A percentile compares a stretch with the other conserved stretches of the same genome.
phyloP scores from a whole-genome alignment of 2,113 vertebrate genomes.

The Mormyrus lacerda region DNA sequence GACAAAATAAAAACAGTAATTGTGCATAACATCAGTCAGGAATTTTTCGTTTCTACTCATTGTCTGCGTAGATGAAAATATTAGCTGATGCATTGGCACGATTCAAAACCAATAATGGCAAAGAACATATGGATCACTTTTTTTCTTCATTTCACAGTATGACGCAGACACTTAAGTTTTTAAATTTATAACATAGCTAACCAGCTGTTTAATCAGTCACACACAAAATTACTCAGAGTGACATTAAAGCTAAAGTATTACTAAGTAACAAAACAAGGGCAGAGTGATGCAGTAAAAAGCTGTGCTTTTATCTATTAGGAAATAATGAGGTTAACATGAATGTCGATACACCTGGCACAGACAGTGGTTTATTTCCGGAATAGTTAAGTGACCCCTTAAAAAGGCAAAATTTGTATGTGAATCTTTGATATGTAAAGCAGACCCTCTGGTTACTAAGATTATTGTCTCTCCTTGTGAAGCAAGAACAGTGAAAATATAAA shows the following conservation, averaged over 20 bases:
- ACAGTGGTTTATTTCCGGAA: not conserved
- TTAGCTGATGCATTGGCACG: not conserved
- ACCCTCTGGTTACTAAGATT: constrained; percentile 15
- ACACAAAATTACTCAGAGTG: not conserved
- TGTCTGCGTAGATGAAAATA: not conserved
- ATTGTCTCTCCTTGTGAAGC: not conserved
- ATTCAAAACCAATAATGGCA: not conserved
- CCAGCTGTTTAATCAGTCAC: not conserved
- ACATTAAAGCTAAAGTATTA: not conserved
- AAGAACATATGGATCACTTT: not conserved
- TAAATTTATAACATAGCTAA: not conserved
- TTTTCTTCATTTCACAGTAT: not conserved
- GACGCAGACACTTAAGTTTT: not conserved
- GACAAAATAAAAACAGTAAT: not conserved
- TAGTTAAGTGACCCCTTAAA: not conserved
- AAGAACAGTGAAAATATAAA: not conserved
- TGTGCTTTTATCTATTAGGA: not conserved
- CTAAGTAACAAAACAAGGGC: not conserved
- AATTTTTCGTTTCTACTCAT: not conserved
- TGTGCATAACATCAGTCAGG: not conserved
- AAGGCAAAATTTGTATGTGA: not conserved
- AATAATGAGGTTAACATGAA: not conserved
- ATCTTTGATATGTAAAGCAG: constrained; percentile 6
- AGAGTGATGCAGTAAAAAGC: not conserved
- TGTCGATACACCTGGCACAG: not conserved